Evolutionary conservation across 1,140 invertebrate genomes (phyloP).

Genomic region (Drosophila parvula): DNA sequence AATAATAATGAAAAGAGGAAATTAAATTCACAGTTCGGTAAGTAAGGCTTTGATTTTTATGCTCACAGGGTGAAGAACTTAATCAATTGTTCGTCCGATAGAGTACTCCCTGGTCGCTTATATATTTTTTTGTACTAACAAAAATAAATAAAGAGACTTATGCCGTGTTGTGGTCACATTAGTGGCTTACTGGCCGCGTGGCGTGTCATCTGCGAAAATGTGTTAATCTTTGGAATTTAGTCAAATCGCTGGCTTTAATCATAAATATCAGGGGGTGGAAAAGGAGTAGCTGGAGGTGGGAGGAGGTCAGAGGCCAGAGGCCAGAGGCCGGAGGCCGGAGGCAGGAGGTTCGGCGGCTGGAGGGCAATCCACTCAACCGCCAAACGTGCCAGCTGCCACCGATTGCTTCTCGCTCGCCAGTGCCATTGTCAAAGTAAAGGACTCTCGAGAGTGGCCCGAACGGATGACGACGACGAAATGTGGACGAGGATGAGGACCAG

Average conservation of each 20-base stretch:
- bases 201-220: constrained; percentile 73
- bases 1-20: constrained; percentile 9
- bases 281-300: not conserved
- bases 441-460: constrained; percentile 62
- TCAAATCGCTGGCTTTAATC: constrained; percentile 71
- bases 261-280: constrained; percentile 54
- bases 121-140: not conserved
- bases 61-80: not conserved
- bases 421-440: constrained; percentile 66
- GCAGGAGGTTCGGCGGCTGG: constrained; percentile 10
- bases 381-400: constrained; percentile 77
- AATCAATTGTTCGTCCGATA: not conserved
- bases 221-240: constrained; percentile 76
- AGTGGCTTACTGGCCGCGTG: constrained; percentile 17
- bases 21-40: constrained; percentile 4
- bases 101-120: constrained; percentile 6
- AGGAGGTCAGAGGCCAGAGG: not conserved
- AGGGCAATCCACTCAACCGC: constrained; percentile 55
- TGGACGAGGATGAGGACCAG: constrained; percentile 14
- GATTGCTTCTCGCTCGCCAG: constrained; percentile 45
- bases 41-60: not conserved
- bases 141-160: not conserved
- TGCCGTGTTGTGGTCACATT: constrained; percentile 63
- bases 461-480: constrained; percentile 36
- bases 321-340: constrained; percentile 1